Evolutionary conservation across 2,113 vertebrate species (phyloP).

Genomic region (Peromyscus leucopus): DNA sequence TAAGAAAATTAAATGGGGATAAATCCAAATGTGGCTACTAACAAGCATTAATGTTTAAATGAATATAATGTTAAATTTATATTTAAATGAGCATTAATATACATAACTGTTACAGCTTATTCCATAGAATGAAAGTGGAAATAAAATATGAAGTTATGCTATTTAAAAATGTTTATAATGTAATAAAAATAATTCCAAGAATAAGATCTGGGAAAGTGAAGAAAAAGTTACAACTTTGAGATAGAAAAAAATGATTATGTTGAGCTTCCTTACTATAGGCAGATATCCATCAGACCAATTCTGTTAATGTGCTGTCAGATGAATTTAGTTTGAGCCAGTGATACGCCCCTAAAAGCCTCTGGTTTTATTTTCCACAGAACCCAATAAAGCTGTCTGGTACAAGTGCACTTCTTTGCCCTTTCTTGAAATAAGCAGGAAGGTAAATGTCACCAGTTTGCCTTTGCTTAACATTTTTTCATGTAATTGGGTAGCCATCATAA

Average conservation of each 20-base stretch:
- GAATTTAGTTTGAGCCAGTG: not conserved
- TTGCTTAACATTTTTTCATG: conserved; percentile 74
- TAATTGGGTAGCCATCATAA: conserved; percentile 63
- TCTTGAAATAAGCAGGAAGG: conserved; percentile 66
- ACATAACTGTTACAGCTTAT: not conserved
- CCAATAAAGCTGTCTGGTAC: not conserved
- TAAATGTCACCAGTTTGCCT: conserved; percentile 78
- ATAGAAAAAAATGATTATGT: not conserved
- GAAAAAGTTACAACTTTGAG: not conserved
- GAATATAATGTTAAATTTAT: not conserved
- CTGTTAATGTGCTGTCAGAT: not conserved
- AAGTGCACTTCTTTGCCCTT: conserved; percentile 70
- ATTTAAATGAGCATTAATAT: no score
- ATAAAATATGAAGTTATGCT: not conserved
- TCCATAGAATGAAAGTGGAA: not conserved
- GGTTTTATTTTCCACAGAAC: conserved; percentile 37
- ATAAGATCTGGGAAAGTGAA: not conserved
- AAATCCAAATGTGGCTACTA: not conserved
- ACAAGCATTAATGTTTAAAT: not conserved
- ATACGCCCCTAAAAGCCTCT: not conserved
- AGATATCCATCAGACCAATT: rapidly evolving
- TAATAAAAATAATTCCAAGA: conserved; percentile 35
- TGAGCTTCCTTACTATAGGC: rapidly evolving
- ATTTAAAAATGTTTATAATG: not conserved
- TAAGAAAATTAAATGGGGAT: not conserved